Base-by-base conservation (phyloP, 2,888 invertebrate species). In the Dasysyrphus tricinctus region DNA sequence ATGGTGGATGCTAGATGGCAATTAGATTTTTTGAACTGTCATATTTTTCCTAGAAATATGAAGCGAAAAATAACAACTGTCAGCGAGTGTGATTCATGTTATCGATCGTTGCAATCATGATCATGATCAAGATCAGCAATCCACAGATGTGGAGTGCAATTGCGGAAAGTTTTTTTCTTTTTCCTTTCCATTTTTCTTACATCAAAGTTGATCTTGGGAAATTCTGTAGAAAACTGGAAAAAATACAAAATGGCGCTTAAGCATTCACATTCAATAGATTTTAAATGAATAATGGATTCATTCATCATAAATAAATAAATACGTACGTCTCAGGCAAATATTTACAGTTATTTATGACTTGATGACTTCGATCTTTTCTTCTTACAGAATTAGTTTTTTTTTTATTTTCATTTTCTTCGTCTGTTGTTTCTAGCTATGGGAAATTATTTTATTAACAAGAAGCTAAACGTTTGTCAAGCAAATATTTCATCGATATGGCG, bases 401-500 rank as follows among this genome's bases (percentile, higher is more conserved):
- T 24, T 24, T 24, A 2, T 24, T 24, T 24, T 24, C 2, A 24
- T 24, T 24, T 24, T 24, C 24, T 24, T 3, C 24, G 24, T 24
- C 24, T 24, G 24, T 29, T 44, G 6, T 47, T 59, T 24, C 14
- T 24, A 63, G 5, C 29, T 67, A 49, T 67, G 69, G 29, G 69
- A 39, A 54, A 69, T 54, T 54, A 49, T 69, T 51, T 54, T 39
- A 54, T 69, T 37, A 54, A 76, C 75, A 76, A 80, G 80, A 84
- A 76, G 84, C 76, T 54, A 63, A 67, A 76, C 67, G 76, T 76
- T 80, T 84, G 76, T 84, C 80, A 61, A 73, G 67, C 14, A 63
- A 72, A 83, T 78, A 78, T 83, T 83, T 78, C 49, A 14, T 72
- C 44, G 32, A 3, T 37, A n/a, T n/a, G n/a, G n/a, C n/a, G 14